Conservation (phyloP, 2,113 vertebrate genomes). For the Nothoprocta perdicaria region DNA sequence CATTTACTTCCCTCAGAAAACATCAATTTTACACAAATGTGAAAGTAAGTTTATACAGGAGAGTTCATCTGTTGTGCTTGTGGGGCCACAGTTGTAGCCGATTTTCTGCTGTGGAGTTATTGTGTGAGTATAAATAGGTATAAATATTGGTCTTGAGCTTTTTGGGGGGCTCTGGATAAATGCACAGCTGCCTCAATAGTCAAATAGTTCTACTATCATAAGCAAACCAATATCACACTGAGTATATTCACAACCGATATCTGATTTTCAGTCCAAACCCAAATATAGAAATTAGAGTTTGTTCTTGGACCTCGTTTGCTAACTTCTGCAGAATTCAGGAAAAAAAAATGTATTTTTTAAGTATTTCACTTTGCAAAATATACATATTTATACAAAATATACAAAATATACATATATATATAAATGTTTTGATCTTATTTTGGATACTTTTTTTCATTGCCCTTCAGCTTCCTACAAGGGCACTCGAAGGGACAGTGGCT, state of each 20-base stretch:
- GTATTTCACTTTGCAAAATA: conserved; percentile 43
- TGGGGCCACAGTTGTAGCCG: not conserved
- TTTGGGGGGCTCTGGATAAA: not conserved
- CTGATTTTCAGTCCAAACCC: not conserved
- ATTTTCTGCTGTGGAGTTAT: not conserved
- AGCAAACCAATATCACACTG: not conserved
- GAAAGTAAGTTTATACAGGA: not conserved
- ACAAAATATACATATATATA: not conserved
- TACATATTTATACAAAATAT: not conserved
- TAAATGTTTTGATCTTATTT: not conserved
- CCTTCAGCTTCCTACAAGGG: conserved; percentile 41
- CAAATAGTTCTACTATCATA: not conserved
- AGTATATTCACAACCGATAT: not conserved
- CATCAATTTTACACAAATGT: not conserved
- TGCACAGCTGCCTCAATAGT: not conserved
- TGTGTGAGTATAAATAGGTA: not conserved
- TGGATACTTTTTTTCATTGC: conserved; percentile 43
- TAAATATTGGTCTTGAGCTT: not conserved
- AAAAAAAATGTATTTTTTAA: conserved; percentile 16
- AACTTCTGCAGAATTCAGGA: not conserved
- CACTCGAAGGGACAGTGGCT: not conserved
- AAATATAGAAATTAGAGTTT: not conserved
- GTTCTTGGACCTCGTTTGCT: conserved; percentile 5
- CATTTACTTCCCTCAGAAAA: not conserved
- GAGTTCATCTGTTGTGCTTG: not conserved